Conservation (phyloP, 2,113 vertebrate species). For the Arothron firmamentum region DNA sequence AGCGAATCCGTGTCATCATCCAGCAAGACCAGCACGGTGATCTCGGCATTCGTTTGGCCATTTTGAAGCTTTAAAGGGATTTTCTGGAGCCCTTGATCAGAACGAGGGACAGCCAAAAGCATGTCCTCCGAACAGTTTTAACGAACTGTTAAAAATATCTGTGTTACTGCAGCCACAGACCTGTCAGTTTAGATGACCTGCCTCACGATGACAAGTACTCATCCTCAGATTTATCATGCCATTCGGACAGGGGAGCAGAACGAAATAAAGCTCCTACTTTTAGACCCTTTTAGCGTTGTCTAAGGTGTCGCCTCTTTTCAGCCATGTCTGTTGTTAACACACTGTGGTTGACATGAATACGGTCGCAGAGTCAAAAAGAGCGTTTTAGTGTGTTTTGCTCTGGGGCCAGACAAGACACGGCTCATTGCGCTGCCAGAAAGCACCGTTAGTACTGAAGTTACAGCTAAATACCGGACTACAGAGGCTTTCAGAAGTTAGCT, state of each 20-base stretch:
- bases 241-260: conserved; percentile 21
- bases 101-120: conserved; percentile 41
- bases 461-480: conserved; percentile 18
- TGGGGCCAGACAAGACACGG: not conserved
- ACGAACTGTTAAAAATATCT: conserved; percentile 54
- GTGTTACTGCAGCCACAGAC: conserved; percentile 37
- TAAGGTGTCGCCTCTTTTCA: not conserved
- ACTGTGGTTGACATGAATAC: not conserved
- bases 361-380: not conserved
- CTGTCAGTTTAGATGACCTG: conserved; percentile 57
- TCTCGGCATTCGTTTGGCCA: not conserved
- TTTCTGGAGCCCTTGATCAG: conserved; percentile 37
- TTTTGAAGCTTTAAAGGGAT: conserved; percentile 19
- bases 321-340: not conserved
- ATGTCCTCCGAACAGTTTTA: conserved; percentile 34
- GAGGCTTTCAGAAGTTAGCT: conserved; percentile 16
- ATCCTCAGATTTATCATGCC: conserved; percentile 38
- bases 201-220: conserved; percentile 42
- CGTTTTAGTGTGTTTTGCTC: conserved; percentile 4
- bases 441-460: conserved; percentile 18
- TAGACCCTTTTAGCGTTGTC: conserved; percentile 3
- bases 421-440: not conserved
- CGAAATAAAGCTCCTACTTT: conserved; percentile 10
- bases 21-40: not conserved
- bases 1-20: not conserved